phyloP scores from a whole-genome alignment of 2,888 invertebrate species.

The Boloria selene region DNA sequence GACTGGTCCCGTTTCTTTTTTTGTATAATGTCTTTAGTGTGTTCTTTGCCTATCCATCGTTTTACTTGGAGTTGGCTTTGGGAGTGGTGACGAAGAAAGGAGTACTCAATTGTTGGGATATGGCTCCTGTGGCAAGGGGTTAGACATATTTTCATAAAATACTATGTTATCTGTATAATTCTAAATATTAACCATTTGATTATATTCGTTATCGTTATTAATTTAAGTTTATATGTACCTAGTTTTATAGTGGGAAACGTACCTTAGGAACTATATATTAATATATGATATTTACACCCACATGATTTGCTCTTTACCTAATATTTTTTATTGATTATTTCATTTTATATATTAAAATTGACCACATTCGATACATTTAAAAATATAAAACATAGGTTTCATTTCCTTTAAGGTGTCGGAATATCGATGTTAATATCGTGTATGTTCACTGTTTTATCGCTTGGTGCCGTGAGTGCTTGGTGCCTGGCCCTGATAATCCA shows the following conservation, averaged over 20 bases:
- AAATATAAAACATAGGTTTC: not conserved
- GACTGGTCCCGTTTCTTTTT: slow-evolving; percentile 66
- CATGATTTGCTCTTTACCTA: no score
- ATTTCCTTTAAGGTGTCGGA: slow-evolving; percentile 57
- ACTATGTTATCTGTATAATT: not conserved
- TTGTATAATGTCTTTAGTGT: slow-evolving; percentile 71
- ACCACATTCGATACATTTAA: not conserved
- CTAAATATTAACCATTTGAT: not conserved
- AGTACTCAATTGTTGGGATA: slow-evolving; percentile 70
- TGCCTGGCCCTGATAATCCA: slow-evolving; percentile 66
- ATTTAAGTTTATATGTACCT: no score
- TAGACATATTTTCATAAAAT: slow-evolving; percentile 13
- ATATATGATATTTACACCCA: no score
- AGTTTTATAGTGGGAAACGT: no score
- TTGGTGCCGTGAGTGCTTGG: slow-evolving; percentile 66
- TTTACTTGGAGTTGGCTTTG: slow-evolving; percentile 70
- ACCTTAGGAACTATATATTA: no score
- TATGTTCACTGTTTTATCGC: slow-evolving; percentile 58
- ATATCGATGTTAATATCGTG: slow-evolving; percentile 64
- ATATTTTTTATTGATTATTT: no score
- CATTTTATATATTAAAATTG: no score
- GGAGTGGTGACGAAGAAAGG: slow-evolving; percentile 72
- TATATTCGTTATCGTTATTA: no score
- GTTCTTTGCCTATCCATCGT: slow-evolving; percentile 66
- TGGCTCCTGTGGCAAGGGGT: slow-evolving; percentile 73